Base-by-base conservation (phyloP, 1,140 invertebrate genomes). In the Pentalonia nigronervosa region DNA sequence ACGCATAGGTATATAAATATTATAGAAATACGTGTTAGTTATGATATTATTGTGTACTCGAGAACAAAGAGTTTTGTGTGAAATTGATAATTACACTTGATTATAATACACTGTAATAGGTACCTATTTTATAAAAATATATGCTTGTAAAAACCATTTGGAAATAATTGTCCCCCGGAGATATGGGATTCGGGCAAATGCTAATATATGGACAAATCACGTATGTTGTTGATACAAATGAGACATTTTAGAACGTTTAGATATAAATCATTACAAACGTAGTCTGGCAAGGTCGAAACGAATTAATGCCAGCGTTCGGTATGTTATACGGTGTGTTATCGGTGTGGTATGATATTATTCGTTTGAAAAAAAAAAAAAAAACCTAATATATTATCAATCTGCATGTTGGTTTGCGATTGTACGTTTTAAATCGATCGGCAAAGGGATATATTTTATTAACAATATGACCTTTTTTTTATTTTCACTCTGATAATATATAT, bases 391-490 rank as follows among this genome's bases (percentile, higher is more conserved):
- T 84, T 30, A 45, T 84, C 34, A 41, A 45, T 84, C 45, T 45
- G 36, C 3, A 84, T 76, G 50, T 21, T 53, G 76, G 14, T 34
- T 81, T 81, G 21, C 8, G 23, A 11, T 41, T 84, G 41, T 45
- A 84, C n/a, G 21, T 47, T 30, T 87, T n/a, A 87, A 87, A 87
- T 48, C n/a, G 50, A 87, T 50, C 34, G n/a, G 14, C n/a, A 89
- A n/a, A 89, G 53, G 20, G 48, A 36, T 41, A 53, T 89, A 56
- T 41, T 41, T 41, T 41, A 41, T 89, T 45, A 50, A 50, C 47
- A 88, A 88, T 50, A 8, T n/a, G 14, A 34, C 47, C 30, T 89
- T 89, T 89, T 50, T 86, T 89, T 89, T 25, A 89, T 56, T 56
- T 89, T 50, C 47, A 56, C 36, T 87, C 4, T 41, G 41, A 41